Conservation (phyloP, 2,113 vertebrate species). For the Cettia cetti region DNA sequence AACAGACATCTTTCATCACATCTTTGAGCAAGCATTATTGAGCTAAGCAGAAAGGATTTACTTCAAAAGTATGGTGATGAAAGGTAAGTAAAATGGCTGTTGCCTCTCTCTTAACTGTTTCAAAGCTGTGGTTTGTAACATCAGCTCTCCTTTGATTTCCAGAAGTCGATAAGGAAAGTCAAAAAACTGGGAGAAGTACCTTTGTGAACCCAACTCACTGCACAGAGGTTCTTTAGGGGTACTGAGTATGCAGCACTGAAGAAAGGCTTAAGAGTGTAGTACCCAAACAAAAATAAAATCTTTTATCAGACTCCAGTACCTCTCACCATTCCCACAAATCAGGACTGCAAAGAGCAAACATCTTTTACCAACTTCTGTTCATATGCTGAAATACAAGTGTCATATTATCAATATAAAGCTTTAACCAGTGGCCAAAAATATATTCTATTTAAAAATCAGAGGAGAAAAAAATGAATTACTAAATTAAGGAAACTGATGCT, state of each 20-base stretch:
- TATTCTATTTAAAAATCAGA: not conserved
- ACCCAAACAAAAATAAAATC: not conserved
- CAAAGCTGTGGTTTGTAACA: not conserved
- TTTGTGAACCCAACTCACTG: not conserved
- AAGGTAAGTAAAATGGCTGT: not conserved
- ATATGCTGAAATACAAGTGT: not conserved
- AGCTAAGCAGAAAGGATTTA: not conserved
- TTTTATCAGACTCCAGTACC: not conserved
- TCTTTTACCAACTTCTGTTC: not conserved
- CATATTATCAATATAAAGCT: not conserved
- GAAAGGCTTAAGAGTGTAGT: not conserved
- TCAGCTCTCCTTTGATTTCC: not conserved
- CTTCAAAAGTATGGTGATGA: not conserved
- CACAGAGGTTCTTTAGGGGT: not conserved
- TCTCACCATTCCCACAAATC: not conserved
- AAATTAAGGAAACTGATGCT: not conserved
- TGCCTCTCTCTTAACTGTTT: not conserved
- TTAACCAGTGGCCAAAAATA: not conserved
- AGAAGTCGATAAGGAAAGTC: not conserved
- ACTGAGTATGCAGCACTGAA: not conserved
- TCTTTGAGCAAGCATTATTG: not conserved
- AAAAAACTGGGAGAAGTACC: not conserved
- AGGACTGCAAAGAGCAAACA: not conserved
- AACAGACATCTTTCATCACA: not conserved
- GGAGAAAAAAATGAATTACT: not conserved